Evolutionary conservation across 2,888 invertebrate genomes (phyloP), one percentile per base, ranked within the genome.

Genomic region (Diadegma fenestrale): DNA sequence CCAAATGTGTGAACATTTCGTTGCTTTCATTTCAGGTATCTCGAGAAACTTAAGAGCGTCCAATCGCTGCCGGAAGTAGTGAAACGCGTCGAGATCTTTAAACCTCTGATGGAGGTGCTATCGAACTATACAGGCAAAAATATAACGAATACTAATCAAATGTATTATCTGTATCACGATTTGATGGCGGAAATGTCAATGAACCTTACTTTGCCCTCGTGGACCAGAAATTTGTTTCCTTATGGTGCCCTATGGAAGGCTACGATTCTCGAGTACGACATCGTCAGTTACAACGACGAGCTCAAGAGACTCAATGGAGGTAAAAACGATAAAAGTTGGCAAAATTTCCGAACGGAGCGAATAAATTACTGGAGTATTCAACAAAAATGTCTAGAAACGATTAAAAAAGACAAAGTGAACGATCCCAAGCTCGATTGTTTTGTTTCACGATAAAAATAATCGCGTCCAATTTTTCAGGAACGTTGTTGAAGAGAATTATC

Each of bases 231-330:
- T 63, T 94, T 95, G 1, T 93, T 92, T 76, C 92, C 93, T 0
- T 93, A 95, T 78, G 95, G 95, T 91, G 94, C 94, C 93, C 92
- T 96, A n/a, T 93, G 94, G 92, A 94, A 95, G 48, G 93, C 95
- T 6, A 95, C 95, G 0, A 91, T 94, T 82, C 87, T 95, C 83
- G 95, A 95, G 86, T 95, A 95, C 86, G 94, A 95, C 10, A 94
- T 95, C 92, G 95, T 95, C 94, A 95, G 94, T 88, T 95, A 95
- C 84, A 95, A 94, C 87, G 94, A 94, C 71, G 90, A 94, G 63
- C 92, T 95, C 79, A 93, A 94, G 88, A 95, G 94, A 91, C 94
- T 95, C 0, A 95, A 95, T 82, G 95, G 95, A 63, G 96, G 95
- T 94, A 92, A 14, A 30, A 14, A 19, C 87, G 43, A 3, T 33